These are phyloP conservation scores for Bibio marci DNA, from an alignment of 2,888 invertebrate genomes.

Conservation along the genomic window DNA sequence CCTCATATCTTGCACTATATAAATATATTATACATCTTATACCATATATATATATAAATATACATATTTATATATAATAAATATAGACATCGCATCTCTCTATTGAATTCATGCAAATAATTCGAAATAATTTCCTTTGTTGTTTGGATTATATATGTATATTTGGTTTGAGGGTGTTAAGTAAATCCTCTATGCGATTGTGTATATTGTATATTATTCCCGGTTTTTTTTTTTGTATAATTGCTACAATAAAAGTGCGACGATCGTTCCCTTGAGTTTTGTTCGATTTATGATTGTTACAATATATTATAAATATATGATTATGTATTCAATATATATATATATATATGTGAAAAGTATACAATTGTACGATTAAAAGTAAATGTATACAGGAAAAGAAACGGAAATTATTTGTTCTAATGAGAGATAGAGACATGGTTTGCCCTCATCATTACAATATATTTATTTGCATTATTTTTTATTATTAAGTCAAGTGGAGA, in stretches of 20 bases:
- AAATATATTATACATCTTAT: background rate
- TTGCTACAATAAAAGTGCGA: conserved; percentile 2
- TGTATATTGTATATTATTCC: background rate
- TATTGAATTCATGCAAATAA: conserved; percentile 7
- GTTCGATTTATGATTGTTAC: background rate
- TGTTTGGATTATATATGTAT: conserved; percentile 4
- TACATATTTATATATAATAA: no score
- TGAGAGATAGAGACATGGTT: background rate
- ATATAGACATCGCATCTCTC: conserved; percentile 2
- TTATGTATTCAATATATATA: no score
- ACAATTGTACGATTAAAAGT: no score
- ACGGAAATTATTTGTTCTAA: conserved; percentile 1
- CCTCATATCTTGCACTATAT: no score
- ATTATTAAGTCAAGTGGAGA: no score
- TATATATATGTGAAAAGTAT: no score
- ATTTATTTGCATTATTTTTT: no score
- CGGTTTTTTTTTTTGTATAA: background rate
- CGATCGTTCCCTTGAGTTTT: conserved; percentile 1
- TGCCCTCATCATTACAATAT: no score
- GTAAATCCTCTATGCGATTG: conserved; percentile 1
- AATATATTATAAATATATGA: no score
- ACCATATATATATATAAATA: background rate
- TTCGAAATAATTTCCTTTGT: conserved; percentile 7
- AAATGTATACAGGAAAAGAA: no score
- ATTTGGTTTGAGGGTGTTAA: conserved; percentile 1